Conservation (phyloP, 2,113 vertebrate species). For the Albula glossodonta region DNA sequence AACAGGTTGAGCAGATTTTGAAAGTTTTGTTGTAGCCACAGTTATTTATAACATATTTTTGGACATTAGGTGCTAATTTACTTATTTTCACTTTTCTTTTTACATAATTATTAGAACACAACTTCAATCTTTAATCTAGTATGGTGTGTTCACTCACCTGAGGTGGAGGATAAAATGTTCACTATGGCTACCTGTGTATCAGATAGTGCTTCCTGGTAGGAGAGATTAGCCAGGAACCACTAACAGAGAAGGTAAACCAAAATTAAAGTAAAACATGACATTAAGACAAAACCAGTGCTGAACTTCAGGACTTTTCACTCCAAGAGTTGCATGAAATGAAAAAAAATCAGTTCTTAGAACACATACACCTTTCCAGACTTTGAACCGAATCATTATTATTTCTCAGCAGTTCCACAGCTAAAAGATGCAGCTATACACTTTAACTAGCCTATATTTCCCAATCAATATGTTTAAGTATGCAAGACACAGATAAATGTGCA, state of each 20-base stretch:
- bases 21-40: too few species aligned
- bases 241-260: slow-evolving; percentile 54
- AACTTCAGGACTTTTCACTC: neutral
- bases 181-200: slow-evolving; percentile 92
- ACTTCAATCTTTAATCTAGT: too few species aligned
- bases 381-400: neutral
- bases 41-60: too few species aligned
- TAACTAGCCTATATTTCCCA: neutral
- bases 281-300: neutral
- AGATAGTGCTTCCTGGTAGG: slow-evolving; percentile 93
- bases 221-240: slow-evolving; percentile 97
- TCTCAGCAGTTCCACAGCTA: neutral
- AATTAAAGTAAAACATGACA: neutral
- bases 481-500: neutral
- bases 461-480: neutral
- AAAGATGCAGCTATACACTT: neutral
- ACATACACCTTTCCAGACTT: neutral
- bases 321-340: neutral
- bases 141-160: slow-evolving; percentile 72
- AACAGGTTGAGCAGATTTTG: neutral
- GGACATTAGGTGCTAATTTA: too few species aligned
- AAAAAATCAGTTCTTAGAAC: neutral
- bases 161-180: slow-evolving; percentile 93
- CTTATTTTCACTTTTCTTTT: too few species aligned
- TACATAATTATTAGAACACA: too few species aligned